Conservation (phyloP, 2,797 vertebrate genomes). For the Halcyon smyrnensis region DNA sequence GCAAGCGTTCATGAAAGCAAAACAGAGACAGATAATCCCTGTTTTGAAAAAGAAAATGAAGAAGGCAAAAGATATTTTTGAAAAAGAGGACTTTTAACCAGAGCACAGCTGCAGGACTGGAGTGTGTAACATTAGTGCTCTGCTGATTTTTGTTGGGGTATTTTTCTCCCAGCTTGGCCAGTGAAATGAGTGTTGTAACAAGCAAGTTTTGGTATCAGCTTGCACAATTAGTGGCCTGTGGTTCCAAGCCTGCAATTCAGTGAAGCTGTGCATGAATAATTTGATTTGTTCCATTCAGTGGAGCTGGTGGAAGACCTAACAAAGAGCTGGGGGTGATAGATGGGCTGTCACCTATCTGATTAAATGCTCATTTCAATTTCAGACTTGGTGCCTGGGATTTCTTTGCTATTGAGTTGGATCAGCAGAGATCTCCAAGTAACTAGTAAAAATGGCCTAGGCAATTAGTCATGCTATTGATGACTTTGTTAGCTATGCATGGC, state of each 20-base stretch:
- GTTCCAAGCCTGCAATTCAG: conserved; percentile 73
- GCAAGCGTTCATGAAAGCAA: not conserved
- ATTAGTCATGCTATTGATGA: conserved; percentile 77
- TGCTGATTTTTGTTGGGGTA: conserved; percentile 52
- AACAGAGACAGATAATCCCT: conserved; percentile 60
- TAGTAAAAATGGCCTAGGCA: conserved; percentile 70
- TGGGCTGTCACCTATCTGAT: conserved; percentile 83
- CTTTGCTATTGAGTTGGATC: conserved; percentile 72
- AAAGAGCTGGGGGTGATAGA: conserved; percentile 81
- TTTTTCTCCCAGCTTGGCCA: conserved; percentile 32
- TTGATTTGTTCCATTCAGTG: conserved; percentile 83
- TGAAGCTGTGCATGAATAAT: conserved; percentile 84
- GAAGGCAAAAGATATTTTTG: conserved; percentile 37
- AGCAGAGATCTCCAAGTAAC: conserved; percentile 64
- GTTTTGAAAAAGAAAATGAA: conserved; percentile 40
- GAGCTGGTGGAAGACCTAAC: conserved; percentile 76
- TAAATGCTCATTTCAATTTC: conserved; percentile 81
- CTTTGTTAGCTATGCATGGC: conserved; percentile 72
- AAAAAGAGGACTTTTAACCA: conserved; percentile 29
- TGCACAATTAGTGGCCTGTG: conserved; percentile 74
- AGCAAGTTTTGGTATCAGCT: conserved; percentile 75
- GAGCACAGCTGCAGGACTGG: conserved; percentile 43
- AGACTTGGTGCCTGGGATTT: conserved; percentile 72
- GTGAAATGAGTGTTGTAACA: conserved; percentile 69
- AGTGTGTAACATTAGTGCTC: conserved; percentile 53